Base-by-base conservation (phyloP, 2,113 vertebrate genomes). In the Genyomyrus donnyi region DNA sequence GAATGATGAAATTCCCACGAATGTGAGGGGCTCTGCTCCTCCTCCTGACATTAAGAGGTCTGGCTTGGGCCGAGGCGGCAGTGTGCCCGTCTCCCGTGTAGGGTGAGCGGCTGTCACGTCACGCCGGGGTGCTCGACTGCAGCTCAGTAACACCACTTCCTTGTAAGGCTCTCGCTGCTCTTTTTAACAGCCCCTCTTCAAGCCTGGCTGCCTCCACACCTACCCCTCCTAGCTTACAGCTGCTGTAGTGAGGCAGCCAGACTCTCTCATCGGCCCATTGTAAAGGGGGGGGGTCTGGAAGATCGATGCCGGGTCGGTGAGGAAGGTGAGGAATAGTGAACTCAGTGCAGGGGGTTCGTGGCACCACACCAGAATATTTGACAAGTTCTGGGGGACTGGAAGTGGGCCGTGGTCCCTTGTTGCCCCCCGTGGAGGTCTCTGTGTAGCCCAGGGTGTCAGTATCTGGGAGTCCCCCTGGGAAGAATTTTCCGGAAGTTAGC, bases 11-110 rank as follows among this genome's bases (percentile, higher is more conserved):
- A 19, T 77, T 39, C 66, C 13, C 66, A 74, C 3, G n/a, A 74
- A 27, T 4, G 31, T 92, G 93, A 92, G 87, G 92, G 93, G 56
- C 39, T 87, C 31, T 13, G 87, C 49, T 24, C 45, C 85, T 62
- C 13, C 42, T 45, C 88, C 24, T 31, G 42, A 50, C 24, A 50
- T 50, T 50, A 27, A 13, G 84, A 11, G n/a, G 11, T 35, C 10
- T 24, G 27, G 31, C 35, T 39, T 6, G 15, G 70, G 56, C 56
- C 56, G 24, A 3, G 56, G 21, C 6, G 21, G 56, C 35, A 39
- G 27, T 5, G 27, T 80, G 31, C 17, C 19, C 19, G 2, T 45
- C 19, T 13, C 7, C 83, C 13, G 31, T 39, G 46, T 24, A 13
- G 3, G 45, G 17, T 15, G 31, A 2, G 27, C 50, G 13, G 0